Evolutionary conservation across 2,797 vertebrate genomes (phyloP), one percentile per base, ranked within the genome.

Genomic region (Sebastes miniatus): DNA sequence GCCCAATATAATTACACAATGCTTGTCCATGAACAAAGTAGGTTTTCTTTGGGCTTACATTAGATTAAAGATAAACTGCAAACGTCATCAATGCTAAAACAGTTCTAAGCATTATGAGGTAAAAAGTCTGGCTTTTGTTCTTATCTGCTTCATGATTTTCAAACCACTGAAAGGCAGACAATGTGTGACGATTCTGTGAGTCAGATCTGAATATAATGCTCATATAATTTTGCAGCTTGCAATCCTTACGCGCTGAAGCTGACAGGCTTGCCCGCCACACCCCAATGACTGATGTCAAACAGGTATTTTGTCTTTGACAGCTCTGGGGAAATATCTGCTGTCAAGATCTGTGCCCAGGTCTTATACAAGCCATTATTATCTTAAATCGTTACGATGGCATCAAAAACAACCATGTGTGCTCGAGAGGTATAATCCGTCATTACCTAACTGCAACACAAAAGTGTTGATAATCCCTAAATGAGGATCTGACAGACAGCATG

Each of bases 271-370:
- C 34, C 4, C 1, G 57, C 72, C 69, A 54, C 83, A 27, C 71
- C 70, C 22, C 14, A 54, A 24, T 52, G 12, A 18, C 8, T 63
- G 67, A 76, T 16, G 73, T 67, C 57, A 72, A 77, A 69, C 76
- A 79, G 76, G 69, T 83, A 71, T 84, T 85, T 80, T 76, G 56
- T 75, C 64, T 83, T 77, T 69, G 50, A 65, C 24, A 58, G 74
- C 64, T 57, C 24, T 18, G 20, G 18, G 34, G 22, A 77, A 79
- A 69, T 79, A 65, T 86, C 70, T 76, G 16, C 54, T 73, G 47
- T 52, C 73, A 59, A 16, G 29, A 69, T 84, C n/a, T 63, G 22
- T 39, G 16, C 27, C 4, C 34, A 12, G 73, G 6, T 16, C 14
- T 18, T 71, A 57, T 57, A 36, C 13, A 32, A 63, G 68, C 11